Evolutionary conservation across 2,888 invertebrate species (phyloP).

Genomic region (Ectemnius lituratus): DNA sequence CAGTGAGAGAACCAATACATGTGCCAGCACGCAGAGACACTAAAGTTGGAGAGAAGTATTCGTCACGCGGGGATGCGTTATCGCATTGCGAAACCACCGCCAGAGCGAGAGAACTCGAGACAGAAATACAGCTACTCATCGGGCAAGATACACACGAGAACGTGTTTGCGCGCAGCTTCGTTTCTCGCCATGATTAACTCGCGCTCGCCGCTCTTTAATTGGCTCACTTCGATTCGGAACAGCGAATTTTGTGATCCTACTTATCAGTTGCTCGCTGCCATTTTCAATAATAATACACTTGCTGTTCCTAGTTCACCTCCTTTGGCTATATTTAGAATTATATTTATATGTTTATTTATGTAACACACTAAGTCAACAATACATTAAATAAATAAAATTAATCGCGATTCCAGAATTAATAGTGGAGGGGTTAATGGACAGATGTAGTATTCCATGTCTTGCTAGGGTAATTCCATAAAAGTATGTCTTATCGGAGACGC

Average conservation of each 20-base stretch:
- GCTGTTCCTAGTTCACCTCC: too few species aligned
- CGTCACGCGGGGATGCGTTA: conserved; percentile 45
- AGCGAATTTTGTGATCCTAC: conserved; percentile 1
- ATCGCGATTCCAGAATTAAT: too few species aligned
- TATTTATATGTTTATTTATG: too few species aligned
- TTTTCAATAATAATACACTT: too few species aligned
- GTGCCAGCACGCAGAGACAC: too few species aligned
- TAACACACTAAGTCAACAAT: too few species aligned
- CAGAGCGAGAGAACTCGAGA: conserved; percentile 22
- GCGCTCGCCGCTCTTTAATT: conserved; percentile 28
- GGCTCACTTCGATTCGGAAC: conserved; percentile 13
- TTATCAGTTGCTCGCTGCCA: too few species aligned
- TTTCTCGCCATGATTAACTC: conserved; percentile 35
- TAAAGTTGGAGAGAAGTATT: conserved; percentile 16
- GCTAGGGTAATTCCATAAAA: background rate
- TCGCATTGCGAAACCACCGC: conserved; percentile 47
- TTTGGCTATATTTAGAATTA: too few species aligned
- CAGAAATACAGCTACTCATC: conserved; percentile 17
- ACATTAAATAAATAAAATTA: too few species aligned
- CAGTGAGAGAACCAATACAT: too few species aligned
- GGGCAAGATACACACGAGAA: conserved; percentile 20
- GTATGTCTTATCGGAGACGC: background rate
- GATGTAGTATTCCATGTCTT: background rate
- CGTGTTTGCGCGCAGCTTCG: conserved; percentile 24
- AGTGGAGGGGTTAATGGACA: too few species aligned